phyloP scores from a whole-genome alignment of 1,140 invertebrate genomes.

The Trichonephila clavata region DNA sequence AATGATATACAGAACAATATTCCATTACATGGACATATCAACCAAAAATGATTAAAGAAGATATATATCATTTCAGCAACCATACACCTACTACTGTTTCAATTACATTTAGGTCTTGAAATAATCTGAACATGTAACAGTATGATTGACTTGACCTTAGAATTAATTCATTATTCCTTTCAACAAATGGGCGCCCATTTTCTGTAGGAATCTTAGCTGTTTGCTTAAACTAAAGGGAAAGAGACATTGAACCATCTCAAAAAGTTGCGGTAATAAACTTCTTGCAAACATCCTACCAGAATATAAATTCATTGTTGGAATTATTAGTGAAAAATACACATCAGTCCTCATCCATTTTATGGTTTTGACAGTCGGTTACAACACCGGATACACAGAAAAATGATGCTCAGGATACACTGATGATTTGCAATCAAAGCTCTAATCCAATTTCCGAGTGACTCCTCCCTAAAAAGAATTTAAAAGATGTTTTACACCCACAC shows the following conservation, averaged over 20 bases:
- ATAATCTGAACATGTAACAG: neutral
- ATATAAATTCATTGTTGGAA: conserved; percentile 1
- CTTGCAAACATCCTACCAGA: neutral
- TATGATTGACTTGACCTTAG: neutral
- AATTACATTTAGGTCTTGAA: neutral
- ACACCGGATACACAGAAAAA: neutral
- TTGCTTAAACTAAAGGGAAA: neutral
- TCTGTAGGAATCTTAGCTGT: neutral
- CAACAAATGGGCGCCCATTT: neutral
- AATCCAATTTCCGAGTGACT: neutral
- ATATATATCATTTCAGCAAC: too few relatives aligned
- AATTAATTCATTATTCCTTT: conserved; percentile 28
- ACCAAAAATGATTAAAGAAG: too few relatives aligned
- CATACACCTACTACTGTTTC: too few relatives aligned
- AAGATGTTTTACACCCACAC: conserved; percentile 32
- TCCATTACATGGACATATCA: too few relatives aligned
- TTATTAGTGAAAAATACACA: conserved; percentile 36
- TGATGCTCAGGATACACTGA: neutral
- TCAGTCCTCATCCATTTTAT: conserved; percentile 37
- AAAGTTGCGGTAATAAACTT: neutral
- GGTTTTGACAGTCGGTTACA: conserved; percentile 38
- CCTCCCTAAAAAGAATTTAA: conserved; percentile 23
- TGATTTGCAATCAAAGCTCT: conserved; percentile 7
- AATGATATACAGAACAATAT: too few relatives aligned
- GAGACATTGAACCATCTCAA: neutral